Conservation (phyloP, 2,113 vertebrate genomes). For the Aramus guarauna region DNA sequence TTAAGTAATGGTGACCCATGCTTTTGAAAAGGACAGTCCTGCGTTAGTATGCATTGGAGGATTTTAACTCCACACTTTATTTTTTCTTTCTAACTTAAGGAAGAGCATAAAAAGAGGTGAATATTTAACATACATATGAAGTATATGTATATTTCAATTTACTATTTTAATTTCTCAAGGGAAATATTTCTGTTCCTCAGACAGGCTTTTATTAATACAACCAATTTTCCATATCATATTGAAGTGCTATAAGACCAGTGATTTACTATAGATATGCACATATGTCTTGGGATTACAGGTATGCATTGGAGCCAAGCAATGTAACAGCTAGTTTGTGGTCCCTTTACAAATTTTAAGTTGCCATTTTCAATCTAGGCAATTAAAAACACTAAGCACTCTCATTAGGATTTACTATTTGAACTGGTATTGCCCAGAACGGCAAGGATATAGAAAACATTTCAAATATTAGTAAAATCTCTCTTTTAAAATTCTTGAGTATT, state of each 20-base stretch:
- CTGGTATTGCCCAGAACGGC: background rate
- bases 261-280: background rate
- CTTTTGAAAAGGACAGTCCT: background rate
- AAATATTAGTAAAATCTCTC: background rate
- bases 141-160: background rate
- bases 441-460: background rate
- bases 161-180: background rate
- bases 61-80: background rate
- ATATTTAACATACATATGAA: background rate
- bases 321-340: background rate
- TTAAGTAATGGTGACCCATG: background rate
- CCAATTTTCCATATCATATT: background rate
- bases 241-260: background rate
- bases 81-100: background rate
- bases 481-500: background rate
- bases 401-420: background rate
- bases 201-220: background rate
- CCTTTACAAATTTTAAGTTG: background rate
- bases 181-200: background rate
- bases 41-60: background rate
- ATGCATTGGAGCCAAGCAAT: background rate
- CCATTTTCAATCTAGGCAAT: background rate
- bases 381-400: background rate
- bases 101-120: background rate
- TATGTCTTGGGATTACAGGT: background rate